Evolutionary conservation across 2,113 vertebrate genomes (phyloP).

Genomic region (Hoplias malabaricus): DNA sequence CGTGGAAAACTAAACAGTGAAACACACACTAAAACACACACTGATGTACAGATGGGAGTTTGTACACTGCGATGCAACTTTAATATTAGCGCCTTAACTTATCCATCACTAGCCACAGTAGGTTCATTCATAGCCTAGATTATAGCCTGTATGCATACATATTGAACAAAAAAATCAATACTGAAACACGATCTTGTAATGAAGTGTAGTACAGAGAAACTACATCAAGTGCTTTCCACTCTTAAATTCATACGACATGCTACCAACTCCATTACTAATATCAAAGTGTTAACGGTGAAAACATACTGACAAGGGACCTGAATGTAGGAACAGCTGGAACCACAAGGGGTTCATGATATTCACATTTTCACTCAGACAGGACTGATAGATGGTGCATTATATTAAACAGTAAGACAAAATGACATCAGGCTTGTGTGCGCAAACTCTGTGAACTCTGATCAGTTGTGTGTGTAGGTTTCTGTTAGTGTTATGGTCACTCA

Average conservation of each 20-base stretch:
- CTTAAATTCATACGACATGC: too few relatives aligned
- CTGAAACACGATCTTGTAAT: too few relatives aligned
- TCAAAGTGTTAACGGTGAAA: too few relatives aligned
- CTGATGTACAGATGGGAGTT: background rate
- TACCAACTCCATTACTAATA: too few relatives aligned
- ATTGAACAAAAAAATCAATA: constrained; percentile 1
- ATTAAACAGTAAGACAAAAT: constrained; percentile 16
- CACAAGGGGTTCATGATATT: too few relatives aligned
- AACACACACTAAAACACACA: constrained; percentile 7
- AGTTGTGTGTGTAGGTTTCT: constrained; percentile 35
- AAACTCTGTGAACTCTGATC: background rate
- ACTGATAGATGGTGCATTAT: too few relatives aligned
- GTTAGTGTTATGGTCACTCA: constrained; percentile 54
- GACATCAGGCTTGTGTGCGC: background rate
- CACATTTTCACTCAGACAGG: too few relatives aligned
- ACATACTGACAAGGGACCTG: too few relatives aligned
- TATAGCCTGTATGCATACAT: background rate
- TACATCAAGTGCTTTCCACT: too few relatives aligned
- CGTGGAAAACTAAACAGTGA: constrained; percentile 16
- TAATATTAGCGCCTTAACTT: background rate
- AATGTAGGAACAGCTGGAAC: too few relatives aligned
- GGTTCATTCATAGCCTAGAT: background rate
- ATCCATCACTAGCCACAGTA: background rate
- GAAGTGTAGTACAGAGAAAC: too few relatives aligned
- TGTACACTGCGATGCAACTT: background rate